These are phyloP conservation scores for Anaspis maculata DNA, from an alignment of 2,888 invertebrate genomes.

Conservation along the genomic window DNA sequence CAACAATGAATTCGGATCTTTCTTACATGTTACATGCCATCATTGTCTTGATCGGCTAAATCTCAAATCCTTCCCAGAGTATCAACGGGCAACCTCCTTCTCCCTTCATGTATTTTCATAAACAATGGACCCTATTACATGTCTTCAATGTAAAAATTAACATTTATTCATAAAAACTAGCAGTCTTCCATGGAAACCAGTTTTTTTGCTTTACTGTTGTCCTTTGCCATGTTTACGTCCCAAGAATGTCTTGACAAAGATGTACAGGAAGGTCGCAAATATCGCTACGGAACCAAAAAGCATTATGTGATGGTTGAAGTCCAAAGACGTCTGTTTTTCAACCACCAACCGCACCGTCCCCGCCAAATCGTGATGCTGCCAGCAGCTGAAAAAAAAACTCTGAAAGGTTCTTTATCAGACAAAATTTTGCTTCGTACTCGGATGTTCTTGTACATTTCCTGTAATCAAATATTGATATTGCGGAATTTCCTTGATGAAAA, in stretches of 20 bases:
- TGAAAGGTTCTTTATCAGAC: too few species aligned
- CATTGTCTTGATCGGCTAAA: slow-evolving; percentile 94
- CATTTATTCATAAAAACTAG: too few species aligned
- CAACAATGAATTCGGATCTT: slow-evolving; percentile 91
- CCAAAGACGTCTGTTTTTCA: slow-evolving; percentile 41
- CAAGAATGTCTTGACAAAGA: slow-evolving; percentile 41
- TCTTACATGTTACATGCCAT: slow-evolving; percentile 96
- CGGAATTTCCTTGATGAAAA: slow-evolving; percentile 2
- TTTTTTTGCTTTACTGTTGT: too few species aligned
- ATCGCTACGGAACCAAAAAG: slow-evolving; percentile 41
- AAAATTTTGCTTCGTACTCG: not conserved
- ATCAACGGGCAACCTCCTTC: slow-evolving; percentile 82
- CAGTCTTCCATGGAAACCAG: too few species aligned
- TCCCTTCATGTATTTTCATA: too few species aligned
- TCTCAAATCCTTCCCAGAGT: slow-evolving; percentile 95
- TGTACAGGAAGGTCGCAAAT: slow-evolving; percentile 37
- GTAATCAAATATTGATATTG: not conserved
- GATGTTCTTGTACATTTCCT: not conserved
- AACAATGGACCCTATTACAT: too few species aligned
- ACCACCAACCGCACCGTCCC: slow-evolving; percentile 54
- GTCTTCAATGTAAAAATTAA: too few species aligned
- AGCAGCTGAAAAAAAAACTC: slow-evolving; percentile 52
- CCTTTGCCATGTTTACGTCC: slow-evolving; percentile 36
- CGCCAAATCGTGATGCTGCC: slow-evolving; percentile 51
- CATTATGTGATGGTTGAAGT: slow-evolving; percentile 44